Conservation (phyloP, 2,113 vertebrate genomes). For the Alligator mississippiensis region DNA sequence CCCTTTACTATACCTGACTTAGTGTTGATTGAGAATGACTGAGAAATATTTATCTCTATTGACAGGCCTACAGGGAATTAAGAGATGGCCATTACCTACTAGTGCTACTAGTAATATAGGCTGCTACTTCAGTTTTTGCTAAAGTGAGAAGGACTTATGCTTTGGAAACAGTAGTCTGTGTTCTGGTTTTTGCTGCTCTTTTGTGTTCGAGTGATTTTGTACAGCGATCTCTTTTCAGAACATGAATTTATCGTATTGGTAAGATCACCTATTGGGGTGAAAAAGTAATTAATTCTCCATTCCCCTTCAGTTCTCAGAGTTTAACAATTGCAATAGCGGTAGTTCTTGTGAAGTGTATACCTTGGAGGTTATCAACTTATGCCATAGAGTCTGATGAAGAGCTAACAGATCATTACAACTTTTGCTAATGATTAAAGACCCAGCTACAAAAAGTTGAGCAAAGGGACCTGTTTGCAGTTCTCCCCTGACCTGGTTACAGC, state of each 20-base stretch:
- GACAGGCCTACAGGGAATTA: not conserved
- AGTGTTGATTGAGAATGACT: not conserved
- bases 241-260: not conserved
- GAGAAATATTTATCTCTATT: not conserved
- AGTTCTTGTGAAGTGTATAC: not conserved
- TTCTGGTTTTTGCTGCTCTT: not conserved
- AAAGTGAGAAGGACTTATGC: not conserved
- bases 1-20: not conserved
- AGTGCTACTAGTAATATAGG: not conserved
- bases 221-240: not conserved
- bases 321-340: not conserved
- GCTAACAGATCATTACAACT: not conserved
- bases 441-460: not conserved
- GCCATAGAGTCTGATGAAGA: not conserved
- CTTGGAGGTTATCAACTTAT: not conserved
- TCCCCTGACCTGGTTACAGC: not conserved
- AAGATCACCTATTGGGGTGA: not conserved
- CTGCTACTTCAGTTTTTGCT: not conserved
- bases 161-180: not conserved
- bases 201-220: not conserved
- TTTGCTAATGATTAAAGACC: not conserved
- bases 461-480: not conserved
- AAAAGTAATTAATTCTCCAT: not conserved
- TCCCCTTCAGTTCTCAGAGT: not conserved
- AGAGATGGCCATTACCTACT: not conserved